Percentiles rank a stretch among this genome's conserved stretches.
phyloP scores from a whole-genome alignment of 2,888 invertebrate genomes.

The Drosophila nigricruria region DNA sequence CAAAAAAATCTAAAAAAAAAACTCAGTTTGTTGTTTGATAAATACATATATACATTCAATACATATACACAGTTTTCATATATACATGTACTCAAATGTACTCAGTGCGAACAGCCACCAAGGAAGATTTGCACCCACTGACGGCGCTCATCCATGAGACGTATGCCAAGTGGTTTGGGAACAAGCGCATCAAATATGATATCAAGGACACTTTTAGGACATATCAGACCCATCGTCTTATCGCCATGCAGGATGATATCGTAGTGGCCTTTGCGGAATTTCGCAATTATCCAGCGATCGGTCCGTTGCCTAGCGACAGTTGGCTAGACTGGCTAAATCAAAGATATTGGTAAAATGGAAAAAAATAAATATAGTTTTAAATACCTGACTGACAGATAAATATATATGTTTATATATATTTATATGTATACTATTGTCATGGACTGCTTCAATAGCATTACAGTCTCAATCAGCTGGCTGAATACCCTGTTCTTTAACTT shows the following conservation, averaged over 20 bases:
- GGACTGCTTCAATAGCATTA: constrained; percentile 35
- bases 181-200: constrained; percentile 50
- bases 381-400: not conserved
- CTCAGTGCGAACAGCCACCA: constrained; percentile 49
- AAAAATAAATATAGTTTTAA: not conserved
- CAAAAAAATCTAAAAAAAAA: not conserved
- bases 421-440: not conserved
- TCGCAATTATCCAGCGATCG: constrained; percentile 67
- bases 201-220: constrained; percentile 49
- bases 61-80: not conserved
- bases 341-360: constrained; percentile 73
- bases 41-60: not conserved
- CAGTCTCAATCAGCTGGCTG: constrained; percentile 44
- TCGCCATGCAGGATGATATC: constrained; percentile 30
- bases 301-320: constrained; percentile 58
- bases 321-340: constrained; percentile 77
- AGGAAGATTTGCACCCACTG: constrained; percentile 33
- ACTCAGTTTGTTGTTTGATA: not conserved
- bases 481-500: constrained; percentile 74
- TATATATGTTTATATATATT: not conserved
- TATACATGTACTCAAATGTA: constrained; percentile 22
- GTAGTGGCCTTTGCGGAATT: constrained; percentile 78
- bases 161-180: constrained; percentile 52
- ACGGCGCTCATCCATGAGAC: constrained; percentile 22
- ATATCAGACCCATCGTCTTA: constrained; percentile 69